phyloP scores from a whole-genome alignment of 2,797 vertebrate genomes.

The Notolabrus celidotus region DNA sequence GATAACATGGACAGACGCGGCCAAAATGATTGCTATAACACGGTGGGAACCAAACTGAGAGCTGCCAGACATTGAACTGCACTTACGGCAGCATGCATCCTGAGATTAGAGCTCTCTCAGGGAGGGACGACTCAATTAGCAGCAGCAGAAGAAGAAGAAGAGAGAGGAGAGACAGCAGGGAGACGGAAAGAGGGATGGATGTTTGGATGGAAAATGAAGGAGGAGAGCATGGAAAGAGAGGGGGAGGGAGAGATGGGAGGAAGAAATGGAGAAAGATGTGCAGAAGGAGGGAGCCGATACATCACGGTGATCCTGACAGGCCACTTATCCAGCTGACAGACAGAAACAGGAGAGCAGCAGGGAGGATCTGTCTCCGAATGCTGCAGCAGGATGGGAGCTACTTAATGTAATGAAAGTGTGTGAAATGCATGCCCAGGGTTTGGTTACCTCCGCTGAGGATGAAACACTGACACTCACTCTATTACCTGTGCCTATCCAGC shows the following conservation, averaged over 20 bases:
- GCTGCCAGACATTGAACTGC: slow-evolving; percentile 55
- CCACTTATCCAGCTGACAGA: slow-evolving; percentile 76
- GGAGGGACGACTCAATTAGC: slow-evolving; percentile 66
- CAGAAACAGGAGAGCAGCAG: slow-evolving; percentile 66
- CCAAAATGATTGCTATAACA: slow-evolving; percentile 45
- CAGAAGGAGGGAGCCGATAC: slow-evolving; percentile 56
- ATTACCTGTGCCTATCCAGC: slow-evolving; percentile 11
- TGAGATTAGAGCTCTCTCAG: slow-evolving; percentile 65
- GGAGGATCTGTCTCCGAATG: slow-evolving; percentile 67
- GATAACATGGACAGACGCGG: slow-evolving; percentile 41
- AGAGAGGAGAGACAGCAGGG: slow-evolving; percentile 20
- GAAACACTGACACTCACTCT: slow-evolving; percentile 36
- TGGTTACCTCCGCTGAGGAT: slow-evolving; percentile 42
- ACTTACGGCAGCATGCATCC: slow-evolving; percentile 56
- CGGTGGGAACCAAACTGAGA: slow-evolving; percentile 41
- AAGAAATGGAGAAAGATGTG: slow-evolving; percentile 14
- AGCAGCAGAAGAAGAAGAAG: slow-evolving; percentile 43
- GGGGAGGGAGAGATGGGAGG: slow-evolving; percentile 21
- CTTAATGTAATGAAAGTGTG: slow-evolving; percentile 73
- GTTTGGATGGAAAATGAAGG: slow-evolving; percentile 24
- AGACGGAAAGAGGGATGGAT: slow-evolving; percentile 7
- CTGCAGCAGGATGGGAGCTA: slow-evolving; percentile 55
- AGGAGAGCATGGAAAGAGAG: slow-evolving; percentile 19
- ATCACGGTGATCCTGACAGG: slow-evolving; percentile 73
- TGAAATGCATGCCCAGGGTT: slow-evolving; percentile 51